Evolutionary conservation across 2,797 vertebrate genomes (phyloP).

Genomic region (Anableps anableps): DNA sequence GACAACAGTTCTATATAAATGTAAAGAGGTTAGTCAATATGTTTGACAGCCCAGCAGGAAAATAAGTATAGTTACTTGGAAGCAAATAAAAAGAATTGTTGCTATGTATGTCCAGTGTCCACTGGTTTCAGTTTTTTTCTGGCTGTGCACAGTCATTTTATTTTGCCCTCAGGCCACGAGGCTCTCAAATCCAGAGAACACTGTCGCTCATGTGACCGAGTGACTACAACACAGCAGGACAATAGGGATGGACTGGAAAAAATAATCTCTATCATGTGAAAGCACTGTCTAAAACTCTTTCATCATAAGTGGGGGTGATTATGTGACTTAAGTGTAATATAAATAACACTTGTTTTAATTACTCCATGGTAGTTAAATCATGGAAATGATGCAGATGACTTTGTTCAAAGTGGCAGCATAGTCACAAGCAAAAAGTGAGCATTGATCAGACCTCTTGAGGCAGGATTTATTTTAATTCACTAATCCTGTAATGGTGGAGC

Average conservation of each 20-base stretch:
- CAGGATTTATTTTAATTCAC: constrained; percentile 84
- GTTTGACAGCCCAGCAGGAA: constrained; percentile 2
- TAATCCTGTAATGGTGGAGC: constrained; percentile 84
- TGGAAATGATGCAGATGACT: constrained; percentile 42
- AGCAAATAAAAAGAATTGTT: constrained; percentile 3
- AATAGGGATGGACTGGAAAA: constrained; percentile 6
- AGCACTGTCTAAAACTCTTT: not conserved
- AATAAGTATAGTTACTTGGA: not conserved
- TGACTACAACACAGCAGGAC: not conserved
- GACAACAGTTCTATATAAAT: not conserved
- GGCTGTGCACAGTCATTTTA: not conserved
- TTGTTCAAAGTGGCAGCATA: constrained; percentile 76
- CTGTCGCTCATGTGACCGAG: not conserved
- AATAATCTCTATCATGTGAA: not conserved
- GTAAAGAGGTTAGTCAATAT: not conserved
- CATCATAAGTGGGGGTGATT: not conserved
- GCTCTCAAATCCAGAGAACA: not conserved
- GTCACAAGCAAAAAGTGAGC: constrained; percentile 78
- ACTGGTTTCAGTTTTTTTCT: not conserved
- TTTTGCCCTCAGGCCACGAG: constrained; percentile 3
- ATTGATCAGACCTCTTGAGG: constrained; percentile 71
- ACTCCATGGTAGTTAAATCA: constrained; percentile 1
- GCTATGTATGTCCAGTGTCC: not conserved
- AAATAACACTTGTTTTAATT: not conserved
- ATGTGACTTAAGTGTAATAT: constrained; percentile 5